Evolutionary conservation across 2,113 vertebrate species (phyloP).

Genomic region (Xyrauchen texanus): DNA sequence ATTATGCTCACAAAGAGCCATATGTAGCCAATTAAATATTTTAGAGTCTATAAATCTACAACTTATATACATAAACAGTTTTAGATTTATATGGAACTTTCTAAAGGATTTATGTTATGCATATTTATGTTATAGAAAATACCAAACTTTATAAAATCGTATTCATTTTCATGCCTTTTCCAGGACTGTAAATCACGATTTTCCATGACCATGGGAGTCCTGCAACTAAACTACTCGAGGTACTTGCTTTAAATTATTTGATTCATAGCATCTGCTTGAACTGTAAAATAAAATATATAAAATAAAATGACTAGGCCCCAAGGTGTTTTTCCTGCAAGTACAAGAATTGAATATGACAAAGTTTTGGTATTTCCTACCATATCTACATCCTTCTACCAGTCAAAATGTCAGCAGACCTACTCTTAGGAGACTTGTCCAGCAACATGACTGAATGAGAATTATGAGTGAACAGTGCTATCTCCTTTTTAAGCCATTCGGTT

Average conservation of each 20-base stretch:
- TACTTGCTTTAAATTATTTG: background rate
- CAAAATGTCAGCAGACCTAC: slow-evolving; percentile 27
- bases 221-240: background rate
- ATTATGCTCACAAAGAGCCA: no score
- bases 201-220: no score
- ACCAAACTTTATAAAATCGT: no score
- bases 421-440: slow-evolving; percentile 18
- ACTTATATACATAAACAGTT: no score
- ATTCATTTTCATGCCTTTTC: no score
- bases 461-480: slow-evolving; percentile 41
- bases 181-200: no score
- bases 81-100: no score
- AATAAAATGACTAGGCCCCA: slow-evolving; percentile 9
- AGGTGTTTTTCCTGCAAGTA: slow-evolving; percentile 5
- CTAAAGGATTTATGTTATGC: no score
- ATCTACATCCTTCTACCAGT: background rate
- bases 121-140: no score
- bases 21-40: no score
- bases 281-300: no score
- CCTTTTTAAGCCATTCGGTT: slow-evolving; percentile 22
- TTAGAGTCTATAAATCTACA: no score
- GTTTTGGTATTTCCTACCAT: slow-evolving; percentile 7
- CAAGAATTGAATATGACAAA: slow-evolving; percentile 25
- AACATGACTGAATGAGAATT: slow-evolving; percentile 33
- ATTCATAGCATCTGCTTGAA: background rate